Percentiles rank a stretch among this genome's conserved stretches.
These are phyloP conservation scores for Caenorhabditis sinica DNA, from an alignment of 2,888 invertebrate species.

Conservation along the genomic window DNA sequence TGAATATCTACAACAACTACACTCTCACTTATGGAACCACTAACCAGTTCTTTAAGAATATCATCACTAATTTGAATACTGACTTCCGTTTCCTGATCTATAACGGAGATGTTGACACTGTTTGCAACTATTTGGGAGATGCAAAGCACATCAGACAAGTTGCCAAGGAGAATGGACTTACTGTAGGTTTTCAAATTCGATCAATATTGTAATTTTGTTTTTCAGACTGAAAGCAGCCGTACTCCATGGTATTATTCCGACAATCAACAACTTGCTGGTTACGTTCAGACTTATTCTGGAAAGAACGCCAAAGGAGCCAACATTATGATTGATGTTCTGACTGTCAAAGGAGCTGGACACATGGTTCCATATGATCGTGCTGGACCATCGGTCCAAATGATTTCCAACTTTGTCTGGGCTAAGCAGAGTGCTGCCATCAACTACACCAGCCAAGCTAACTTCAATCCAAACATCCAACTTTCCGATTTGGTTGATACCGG, in stretches of 20 bases:
- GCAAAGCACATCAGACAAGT: constrained; percentile 78
- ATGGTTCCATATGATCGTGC: constrained; percentile 73
- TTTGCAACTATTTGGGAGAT: constrained; percentile 81
- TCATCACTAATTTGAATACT: constrained; percentile 63
- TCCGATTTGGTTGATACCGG: constrained; percentile 38
- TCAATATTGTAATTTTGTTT: neutral
- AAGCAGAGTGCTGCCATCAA: constrained; percentile 28
- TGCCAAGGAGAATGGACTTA: constrained; percentile 63
- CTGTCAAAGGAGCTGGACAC: constrained; percentile 78
- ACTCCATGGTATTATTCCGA: constrained; percentile 72
- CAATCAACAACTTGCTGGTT: constrained; percentile 77
- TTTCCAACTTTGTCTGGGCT: constrained; percentile 66
- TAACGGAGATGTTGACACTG: constrained; percentile 80
- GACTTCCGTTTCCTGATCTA: constrained; percentile 79
- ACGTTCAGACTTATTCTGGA: constrained; percentile 72
- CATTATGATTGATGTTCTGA: constrained; percentile 76
- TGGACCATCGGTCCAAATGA: constrained; percentile 69
- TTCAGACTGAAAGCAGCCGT: constrained; percentile 59
- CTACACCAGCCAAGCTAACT: constrained; percentile 54
- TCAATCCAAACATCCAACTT: constrained; percentile 61
- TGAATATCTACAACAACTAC: constrained; percentile 71
- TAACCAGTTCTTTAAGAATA: constrained; percentile 69
- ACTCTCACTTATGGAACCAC: constrained; percentile 68
- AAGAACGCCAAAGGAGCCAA: constrained; percentile 53
- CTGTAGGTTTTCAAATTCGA: constrained; percentile 17